A percentile compares a stretch with the other conserved stretches of the same genome.
These are phyloP conservation scores for Anser brachyrhynchus DNA, from an alignment of 2,113 vertebrate species.

Conservation along the genomic window DNA sequence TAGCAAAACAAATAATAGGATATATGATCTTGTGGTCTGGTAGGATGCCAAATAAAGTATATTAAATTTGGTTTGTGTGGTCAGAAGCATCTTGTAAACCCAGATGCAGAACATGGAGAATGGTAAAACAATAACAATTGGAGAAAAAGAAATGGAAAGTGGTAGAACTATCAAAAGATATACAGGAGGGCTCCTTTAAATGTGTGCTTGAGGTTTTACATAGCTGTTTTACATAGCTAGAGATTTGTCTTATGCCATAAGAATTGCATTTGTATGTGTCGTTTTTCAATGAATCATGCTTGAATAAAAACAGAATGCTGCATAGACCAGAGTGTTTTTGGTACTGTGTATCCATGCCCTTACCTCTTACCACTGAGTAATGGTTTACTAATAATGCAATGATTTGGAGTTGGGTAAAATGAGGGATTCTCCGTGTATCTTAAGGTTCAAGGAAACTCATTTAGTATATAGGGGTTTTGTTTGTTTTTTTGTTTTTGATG, in stretches of 20 bases:
- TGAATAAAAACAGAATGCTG: neutral
- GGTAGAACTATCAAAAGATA: neutral
- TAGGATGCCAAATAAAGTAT: conserved; percentile 4
- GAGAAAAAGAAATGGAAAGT: neutral
- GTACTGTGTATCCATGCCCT: neutral
- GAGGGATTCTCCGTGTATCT: neutral
- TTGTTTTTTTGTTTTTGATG: neutral
- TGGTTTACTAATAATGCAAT: neutral
- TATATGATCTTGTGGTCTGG: neutral
- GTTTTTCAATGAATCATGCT: neutral
- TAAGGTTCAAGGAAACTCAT: neutral
- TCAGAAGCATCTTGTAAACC: conserved; percentile 16
- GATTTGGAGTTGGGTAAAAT: neutral
- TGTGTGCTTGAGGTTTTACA: neutral
- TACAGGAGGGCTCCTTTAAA: neutral
- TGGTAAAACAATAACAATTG: neutral
- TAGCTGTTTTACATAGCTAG: neutral
- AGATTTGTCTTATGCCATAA: neutral
- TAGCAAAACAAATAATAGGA: neutral
- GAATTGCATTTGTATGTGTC: neutral
- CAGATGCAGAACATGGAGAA: neutral
- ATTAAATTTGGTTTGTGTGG: conserved; percentile 1
- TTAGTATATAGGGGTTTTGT: neutral
- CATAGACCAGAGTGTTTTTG: neutral
- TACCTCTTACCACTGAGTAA: neutral